Conservation (phyloP, 2,797 vertebrate species). For the Echiichthys vipera region DNA sequence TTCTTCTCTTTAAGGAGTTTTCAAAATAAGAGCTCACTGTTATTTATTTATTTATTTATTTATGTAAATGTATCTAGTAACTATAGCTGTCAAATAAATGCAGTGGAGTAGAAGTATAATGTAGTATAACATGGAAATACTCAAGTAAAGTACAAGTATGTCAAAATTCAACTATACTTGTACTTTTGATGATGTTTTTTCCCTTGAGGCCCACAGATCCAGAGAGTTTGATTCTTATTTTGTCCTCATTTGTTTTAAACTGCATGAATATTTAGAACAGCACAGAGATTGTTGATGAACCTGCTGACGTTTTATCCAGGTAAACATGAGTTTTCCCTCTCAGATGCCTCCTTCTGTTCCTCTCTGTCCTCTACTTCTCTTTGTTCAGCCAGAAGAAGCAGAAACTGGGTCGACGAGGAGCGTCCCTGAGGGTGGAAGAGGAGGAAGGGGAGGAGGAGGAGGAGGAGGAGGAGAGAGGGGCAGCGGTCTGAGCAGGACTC, state of each 20-base stretch:
- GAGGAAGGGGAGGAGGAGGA: conserved; percentile 18
- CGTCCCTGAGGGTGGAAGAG: conserved; percentile 18
- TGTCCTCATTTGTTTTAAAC: not conserved
- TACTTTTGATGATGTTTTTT: too few species aligned
- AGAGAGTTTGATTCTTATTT: not conserved
- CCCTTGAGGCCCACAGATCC: not conserved
- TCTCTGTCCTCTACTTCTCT: conserved; percentile 57
- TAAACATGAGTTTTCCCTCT: not conserved
- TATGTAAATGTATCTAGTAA: too few species aligned
- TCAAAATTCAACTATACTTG: not conserved
- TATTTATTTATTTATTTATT: too few species aligned
- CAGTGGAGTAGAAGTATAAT: not conserved
- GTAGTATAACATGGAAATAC: not conserved
- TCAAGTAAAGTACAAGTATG: not conserved
- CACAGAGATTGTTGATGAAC: not conserved
- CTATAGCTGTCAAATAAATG: not conserved
- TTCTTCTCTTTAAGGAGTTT: too few species aligned
- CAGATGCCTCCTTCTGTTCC: not conserved
- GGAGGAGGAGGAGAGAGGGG: not conserved
- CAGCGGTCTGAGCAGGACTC: conserved; percentile 27
- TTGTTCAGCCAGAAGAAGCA: conserved; percentile 76
- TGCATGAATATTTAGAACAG: not conserved
- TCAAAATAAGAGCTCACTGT: too few species aligned
- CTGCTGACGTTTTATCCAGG: not conserved
- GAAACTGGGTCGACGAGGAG: conserved; percentile 65